Conservation (phyloP, 2,888 invertebrate species). For the Campoplex capitator region DNA sequence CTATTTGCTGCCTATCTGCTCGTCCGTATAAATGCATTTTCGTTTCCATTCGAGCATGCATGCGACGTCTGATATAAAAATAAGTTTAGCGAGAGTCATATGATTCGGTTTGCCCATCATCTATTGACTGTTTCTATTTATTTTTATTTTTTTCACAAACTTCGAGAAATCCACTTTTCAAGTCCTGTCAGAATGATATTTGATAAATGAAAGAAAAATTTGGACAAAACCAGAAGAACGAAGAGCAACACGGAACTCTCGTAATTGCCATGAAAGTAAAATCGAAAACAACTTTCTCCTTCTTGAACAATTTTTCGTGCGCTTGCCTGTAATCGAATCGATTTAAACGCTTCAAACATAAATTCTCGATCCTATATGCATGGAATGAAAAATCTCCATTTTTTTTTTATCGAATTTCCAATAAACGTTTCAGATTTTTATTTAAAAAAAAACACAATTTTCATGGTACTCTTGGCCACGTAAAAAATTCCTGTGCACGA, state of each 20-base stretch:
- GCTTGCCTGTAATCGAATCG: too few species aligned
- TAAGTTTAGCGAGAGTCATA: not conserved
- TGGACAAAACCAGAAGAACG: not conserved
- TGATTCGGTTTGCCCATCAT: not conserved
- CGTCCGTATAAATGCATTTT: constrained; percentile 19
- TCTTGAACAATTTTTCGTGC: not conserved
- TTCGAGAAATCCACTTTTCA: not conserved
- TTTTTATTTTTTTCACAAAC: not conserved
- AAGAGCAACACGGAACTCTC: not conserved
- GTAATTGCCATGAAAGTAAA: not conserved
- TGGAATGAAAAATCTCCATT: not conserved
- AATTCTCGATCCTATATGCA: not conserved
- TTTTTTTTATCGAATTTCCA: not conserved
- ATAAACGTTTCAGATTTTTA: not conserved
- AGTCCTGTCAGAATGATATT: not conserved
- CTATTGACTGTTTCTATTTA: not conserved
- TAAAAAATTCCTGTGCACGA: not conserved
- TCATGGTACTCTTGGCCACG: not conserved
- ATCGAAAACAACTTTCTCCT: too few species aligned
- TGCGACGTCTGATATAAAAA: not conserved
- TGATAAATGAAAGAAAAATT: not conserved
- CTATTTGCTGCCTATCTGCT: constrained; percentile 9
- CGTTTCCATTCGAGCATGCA: not conserved
- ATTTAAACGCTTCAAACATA: not conserved
- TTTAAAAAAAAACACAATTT: not conserved